Base-by-base conservation (phyloP, 2,797 vertebrate species). In the Spatula versicolor region DNA sequence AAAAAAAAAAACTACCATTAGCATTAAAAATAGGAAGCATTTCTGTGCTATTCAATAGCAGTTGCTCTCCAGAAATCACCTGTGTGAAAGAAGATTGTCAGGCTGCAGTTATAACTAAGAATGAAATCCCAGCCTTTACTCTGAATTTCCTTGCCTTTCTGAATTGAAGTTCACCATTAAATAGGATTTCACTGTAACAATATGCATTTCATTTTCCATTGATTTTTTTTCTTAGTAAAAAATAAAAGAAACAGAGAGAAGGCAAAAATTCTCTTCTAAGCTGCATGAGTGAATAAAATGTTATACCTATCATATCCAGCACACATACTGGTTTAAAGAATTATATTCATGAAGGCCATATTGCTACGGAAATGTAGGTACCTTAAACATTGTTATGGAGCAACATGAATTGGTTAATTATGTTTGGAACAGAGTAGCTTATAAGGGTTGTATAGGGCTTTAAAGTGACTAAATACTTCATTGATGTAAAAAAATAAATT, bases 141-240 rank as follows among this genome's bases (percentile, higher is more conserved):
- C 37, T 84, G 74, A 0, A 0, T 91, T 92, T 60, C 63, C 64
- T 86, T 95, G 74, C 39, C 37, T 88, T 69, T 52, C 1, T 2
- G 81, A 88, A 45, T 2, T 88, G 54, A 90, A 86, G 39, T 13
- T 59, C 60, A 31, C 71, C 45, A 71, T n/a, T 90, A 81, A 86
- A 96, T 45, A 7, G 23, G 74, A 96, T 95, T 90, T 95, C 48
- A 81, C 84, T 83, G 76, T 41, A 86, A 87, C 56, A 30, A 74
- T 74, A 75, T 72, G 50, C 25, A 90, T 85, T 64, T 82, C 0
- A 17, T 95, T 95, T 94, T 81, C 33, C 64, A 85, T 10, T 84
- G 60, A 74, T 77, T 9, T 22, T 11, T 54, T 15, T 69, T n/a
- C 2, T 30, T 46, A 60, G 18, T 71, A 58, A 92, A 26, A 26